A percentile compares a stretch with the other conserved stretches of the same genome.
phyloP scores from a whole-genome alignment of 2,797 vertebrate species.

The Enoplosus armatus region DNA sequence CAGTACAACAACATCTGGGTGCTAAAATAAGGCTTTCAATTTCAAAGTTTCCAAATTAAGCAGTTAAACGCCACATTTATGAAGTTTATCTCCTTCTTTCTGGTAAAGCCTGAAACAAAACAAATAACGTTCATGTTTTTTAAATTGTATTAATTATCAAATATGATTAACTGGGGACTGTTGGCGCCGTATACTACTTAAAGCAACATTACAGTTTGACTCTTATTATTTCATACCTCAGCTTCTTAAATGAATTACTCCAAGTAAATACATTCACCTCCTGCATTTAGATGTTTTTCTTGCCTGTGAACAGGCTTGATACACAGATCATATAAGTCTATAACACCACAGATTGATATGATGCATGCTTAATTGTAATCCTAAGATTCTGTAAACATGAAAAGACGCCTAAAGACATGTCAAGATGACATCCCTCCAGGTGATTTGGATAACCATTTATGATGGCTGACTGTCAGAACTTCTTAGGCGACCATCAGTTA shows the following conservation, averaged over 20 bases:
- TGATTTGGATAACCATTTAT: neutral
- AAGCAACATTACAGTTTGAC: neutral
- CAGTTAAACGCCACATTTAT: neutral
- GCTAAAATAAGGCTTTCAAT: neutral
- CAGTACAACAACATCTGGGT: neutral
- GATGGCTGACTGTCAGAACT: neutral
- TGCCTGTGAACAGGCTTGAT: neutral
- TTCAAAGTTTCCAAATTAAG: neutral
- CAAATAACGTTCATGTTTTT: neutral
- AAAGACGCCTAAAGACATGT: neutral
- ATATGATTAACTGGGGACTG: neutral
- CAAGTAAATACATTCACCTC: neutral
- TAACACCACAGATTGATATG: neutral
- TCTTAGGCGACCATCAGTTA: neutral
- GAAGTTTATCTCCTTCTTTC: neutral
- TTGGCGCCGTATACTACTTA: neutral
- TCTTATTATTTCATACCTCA: neutral
- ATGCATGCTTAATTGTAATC: neutral
- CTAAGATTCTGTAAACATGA: neutral
- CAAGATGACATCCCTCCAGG: constrained; percentile 8
- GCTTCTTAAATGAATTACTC: constrained; percentile 1
- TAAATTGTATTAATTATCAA: neutral
- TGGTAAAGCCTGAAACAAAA: too few species aligned
- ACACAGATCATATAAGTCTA: neutral
- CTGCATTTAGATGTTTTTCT: neutral